A percentile compares a stretch with the other conserved stretches of the same genome.
These are phyloP conservation scores for Orcinus orca DNA, from an alignment of 2,113 vertebrate genomes.

Conservation along the genomic window DNA sequence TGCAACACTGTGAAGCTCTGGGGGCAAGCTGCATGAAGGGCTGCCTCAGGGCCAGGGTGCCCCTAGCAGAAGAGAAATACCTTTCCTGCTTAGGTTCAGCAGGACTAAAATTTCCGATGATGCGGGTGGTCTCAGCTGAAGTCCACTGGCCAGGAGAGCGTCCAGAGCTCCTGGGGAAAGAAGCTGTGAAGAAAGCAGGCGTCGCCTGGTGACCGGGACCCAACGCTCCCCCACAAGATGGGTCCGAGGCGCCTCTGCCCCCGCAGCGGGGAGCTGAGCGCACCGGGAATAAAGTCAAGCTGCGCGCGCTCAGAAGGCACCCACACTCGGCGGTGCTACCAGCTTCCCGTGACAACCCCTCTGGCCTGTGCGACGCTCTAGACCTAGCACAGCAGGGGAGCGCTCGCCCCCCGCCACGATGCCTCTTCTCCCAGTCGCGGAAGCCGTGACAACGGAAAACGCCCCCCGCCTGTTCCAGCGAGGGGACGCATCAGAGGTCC, in stretches of 20 bases:
- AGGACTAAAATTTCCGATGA: accelerated
- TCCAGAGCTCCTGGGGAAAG: accelerated
- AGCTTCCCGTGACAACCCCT: neutral
- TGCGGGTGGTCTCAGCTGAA: accelerated
- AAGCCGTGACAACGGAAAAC: accelerated
- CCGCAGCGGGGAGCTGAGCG: accelerated
- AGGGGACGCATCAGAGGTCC: neutral
- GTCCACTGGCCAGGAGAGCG: accelerated
- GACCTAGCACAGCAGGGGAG: neutral
- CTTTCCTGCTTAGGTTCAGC: too few relatives aligned
- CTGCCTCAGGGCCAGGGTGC: accelerated
- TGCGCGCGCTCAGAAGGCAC: accelerated
- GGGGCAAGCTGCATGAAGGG: accelerated
- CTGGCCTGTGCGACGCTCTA: neutral
- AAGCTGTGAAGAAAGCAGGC: accelerated
- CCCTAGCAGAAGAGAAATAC: accelerated
- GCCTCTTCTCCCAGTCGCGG: accelerated
- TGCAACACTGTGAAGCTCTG: neutral
- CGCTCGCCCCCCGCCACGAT: accelerated
- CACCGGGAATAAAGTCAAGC: accelerated
- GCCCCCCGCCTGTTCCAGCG: accelerated
- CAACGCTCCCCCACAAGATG: accelerated
- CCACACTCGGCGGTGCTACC: accelerated
- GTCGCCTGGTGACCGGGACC: accelerated
- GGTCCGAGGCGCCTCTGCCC: neutral